Base-by-base conservation (phyloP, 2,888 invertebrate genomes). In the Marasmarcha lunaedactyla region DNA sequence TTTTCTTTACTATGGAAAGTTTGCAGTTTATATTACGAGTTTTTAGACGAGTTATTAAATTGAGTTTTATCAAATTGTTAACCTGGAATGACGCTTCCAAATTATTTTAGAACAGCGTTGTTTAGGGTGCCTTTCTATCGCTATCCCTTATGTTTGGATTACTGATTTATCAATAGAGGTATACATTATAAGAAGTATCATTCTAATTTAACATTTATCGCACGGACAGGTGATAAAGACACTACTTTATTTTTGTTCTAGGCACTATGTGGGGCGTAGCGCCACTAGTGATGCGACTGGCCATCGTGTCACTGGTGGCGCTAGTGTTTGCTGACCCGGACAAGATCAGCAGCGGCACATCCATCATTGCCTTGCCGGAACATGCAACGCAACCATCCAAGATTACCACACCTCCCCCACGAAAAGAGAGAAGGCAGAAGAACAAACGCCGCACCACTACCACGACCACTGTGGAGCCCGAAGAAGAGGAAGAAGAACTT, bases 271-370 rank as follows among this genome's bases (percentile, higher is more conserved):
- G 70, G 64, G 58, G 64, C 43, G 44, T 59, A 51, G 64, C 74
- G 81, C 77, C 81, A 77, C 76, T 81, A 55, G 79, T 78, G 73
- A 62, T 74, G 46, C 62, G 77, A 63, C 61, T 81, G 41, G 40
- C 55, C 7, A 63, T 63, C 63, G 63, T 70, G 48, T 77, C 76
- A 71, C 78, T 81, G 63, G 79, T 81, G 81, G 79, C 81, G 66
- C 60, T 77, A 47, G 78, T 54, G 54, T 47, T 70, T 33, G 76
- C 74, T 54, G 77, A 77, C 13, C 55, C 67, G 10, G 63, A 60
- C 15, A 20, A 20, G 7, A 20, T 7, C 20, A 20, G 20, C 20
- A 63, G 54, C 45, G 49, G 55, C 39, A 53, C 48, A 43, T 48
- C 54, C 5, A 42, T 50, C 3, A 43, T 47, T 2, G 44, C 44